These are phyloP conservation scores for Diplosoma virens DNA, from an alignment of 23 tunicate species.

Conservation along the genomic window DNA sequence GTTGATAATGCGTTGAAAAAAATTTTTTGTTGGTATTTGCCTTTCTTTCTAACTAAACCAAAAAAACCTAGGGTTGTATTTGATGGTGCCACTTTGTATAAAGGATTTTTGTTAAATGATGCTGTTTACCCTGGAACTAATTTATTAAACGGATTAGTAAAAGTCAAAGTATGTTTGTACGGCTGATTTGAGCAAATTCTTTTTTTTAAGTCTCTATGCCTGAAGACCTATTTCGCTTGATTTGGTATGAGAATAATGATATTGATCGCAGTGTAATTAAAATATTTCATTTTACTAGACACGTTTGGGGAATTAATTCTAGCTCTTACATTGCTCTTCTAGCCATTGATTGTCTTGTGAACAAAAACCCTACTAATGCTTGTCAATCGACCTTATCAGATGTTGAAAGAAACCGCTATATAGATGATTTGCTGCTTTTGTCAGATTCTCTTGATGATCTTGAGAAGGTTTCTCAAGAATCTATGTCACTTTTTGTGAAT, in stretches of 20 bases:
- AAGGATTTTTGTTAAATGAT: not conserved
- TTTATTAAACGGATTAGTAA: not conserved
- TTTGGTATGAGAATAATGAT: conserved; percentile 1
- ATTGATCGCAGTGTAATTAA: not conserved
- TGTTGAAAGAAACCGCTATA: not conserved
- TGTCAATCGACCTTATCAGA: not conserved
- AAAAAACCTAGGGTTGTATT: not conserved
- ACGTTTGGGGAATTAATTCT: conserved; percentile 12
- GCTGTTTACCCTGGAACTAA: not conserved
- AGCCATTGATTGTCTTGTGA: not conserved
- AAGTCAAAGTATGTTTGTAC: not conserved
- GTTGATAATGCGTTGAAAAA: not conserved
- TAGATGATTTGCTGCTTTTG: not conserved
- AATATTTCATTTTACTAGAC: not conserved
- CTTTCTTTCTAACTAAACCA: not conserved
- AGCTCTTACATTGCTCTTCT: conserved; percentile 4
- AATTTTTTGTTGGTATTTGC: not conserved
- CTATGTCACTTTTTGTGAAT: not conserved
- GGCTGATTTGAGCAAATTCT: conserved; percentile 12
- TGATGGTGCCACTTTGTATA: not conserved
- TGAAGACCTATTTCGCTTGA: not conserved
- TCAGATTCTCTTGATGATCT: not conserved
- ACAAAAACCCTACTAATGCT: not conserved
- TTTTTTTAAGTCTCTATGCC: not conserved
- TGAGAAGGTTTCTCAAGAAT: not conserved